Evolutionary conservation across 2,888 invertebrate genomes (phyloP).

Genomic region (Thymelicus sylvestris): DNA sequence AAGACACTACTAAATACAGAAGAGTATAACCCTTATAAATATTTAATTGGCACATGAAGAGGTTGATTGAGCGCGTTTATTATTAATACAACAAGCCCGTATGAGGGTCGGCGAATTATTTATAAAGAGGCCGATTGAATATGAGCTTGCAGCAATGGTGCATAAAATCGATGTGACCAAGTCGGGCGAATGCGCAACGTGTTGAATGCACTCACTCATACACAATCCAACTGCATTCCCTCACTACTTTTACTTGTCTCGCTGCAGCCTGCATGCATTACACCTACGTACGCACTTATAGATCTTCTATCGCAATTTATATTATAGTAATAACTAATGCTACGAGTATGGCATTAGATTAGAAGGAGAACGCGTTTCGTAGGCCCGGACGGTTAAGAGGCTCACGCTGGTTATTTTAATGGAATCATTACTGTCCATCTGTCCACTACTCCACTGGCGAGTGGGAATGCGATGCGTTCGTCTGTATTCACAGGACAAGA

Average conservation of each 20-base stretch:
- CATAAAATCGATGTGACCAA: conserved; percentile 64
- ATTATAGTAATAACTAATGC: conserved; percentile 37
- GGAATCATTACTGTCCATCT: conserved; percentile 48
- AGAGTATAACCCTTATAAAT: conserved; percentile 57
- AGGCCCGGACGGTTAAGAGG: conserved; percentile 36
- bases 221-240: conserved; percentile 52
- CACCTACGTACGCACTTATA: conserved; percentile 36
- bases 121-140: conserved; percentile 68
- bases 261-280: conserved; percentile 41
- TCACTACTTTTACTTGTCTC: conserved; percentile 49
- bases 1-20: conserved; percentile 48
- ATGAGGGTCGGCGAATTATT: conserved; percentile 69
- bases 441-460: conserved; percentile 58
- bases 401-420: conserved; percentile 46
- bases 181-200: conserved; percentile 47
- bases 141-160: conserved; percentile 60
- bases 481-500: conserved; percentile 46
- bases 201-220: conserved; percentile 48
- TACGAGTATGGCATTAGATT: neutral
- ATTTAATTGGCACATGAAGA: conserved; percentile 70
- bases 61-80: conserved; percentile 69
- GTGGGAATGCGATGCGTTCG: conserved; percentile 56
- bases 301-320: conserved; percentile 38
- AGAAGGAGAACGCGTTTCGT: conserved; percentile 31
- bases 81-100: conserved; percentile 68